Conservation (phyloP, 2,888 invertebrate species). For the Lepidochrysops patricia region DNA sequence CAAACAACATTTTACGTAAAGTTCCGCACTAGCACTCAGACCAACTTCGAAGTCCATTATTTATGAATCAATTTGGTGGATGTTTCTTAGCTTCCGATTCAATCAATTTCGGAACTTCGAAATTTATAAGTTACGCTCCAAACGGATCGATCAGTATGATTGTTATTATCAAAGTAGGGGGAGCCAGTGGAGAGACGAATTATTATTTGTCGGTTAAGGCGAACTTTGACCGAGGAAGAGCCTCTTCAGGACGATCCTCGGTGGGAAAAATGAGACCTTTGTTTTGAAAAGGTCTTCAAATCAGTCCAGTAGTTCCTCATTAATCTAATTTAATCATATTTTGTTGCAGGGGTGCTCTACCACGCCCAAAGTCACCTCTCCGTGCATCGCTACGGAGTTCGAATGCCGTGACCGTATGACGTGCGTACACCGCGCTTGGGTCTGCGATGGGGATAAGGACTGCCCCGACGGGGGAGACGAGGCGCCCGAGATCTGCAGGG, state of each 20-base stretch:
- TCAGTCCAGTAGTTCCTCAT: no score
- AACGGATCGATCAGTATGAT: background rate
- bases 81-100: background rate
- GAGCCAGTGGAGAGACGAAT: no score
- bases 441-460: slow-evolving; percentile 89
- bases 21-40: slow-evolving; percentile 1
- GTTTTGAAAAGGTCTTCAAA: no score
- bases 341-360: slow-evolving; percentile 77
- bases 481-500: slow-evolving; percentile 75
- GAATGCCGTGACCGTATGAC: slow-evolving; percentile 86
- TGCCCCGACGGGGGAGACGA: slow-evolving; percentile 90
- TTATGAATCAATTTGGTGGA: slow-evolving; percentile 6
- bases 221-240: no score
- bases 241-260: no score
- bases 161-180: background rate
- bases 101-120: background rate
- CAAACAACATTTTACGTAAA: slow-evolving; percentile 5
- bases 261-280: no score
- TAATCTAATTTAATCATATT: no score
- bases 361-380: slow-evolving; percentile 68
- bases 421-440: slow-evolving; percentile 86
- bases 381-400: slow-evolving; percentile 83
- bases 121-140: background rate
- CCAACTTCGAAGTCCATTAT: slow-evolving; percentile 6
- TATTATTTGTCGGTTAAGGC: background rate